These are phyloP conservation scores for Apodemus speciosus DNA, from an alignment of 2,113 vertebrate species.

Conservation along the genomic window DNA sequence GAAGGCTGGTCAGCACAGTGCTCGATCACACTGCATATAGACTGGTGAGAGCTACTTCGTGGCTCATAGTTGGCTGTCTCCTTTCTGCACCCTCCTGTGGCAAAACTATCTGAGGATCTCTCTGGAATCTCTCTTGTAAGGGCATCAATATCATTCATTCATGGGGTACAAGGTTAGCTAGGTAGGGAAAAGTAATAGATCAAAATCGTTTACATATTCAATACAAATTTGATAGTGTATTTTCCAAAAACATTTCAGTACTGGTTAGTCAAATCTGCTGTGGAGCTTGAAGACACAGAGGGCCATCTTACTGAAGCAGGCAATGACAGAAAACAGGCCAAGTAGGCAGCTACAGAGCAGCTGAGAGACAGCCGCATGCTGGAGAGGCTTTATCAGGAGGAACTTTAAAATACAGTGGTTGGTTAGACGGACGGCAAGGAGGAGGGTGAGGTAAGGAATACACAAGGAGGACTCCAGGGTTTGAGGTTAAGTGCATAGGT, in stretches of 20 bases:
- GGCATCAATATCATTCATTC: no score
- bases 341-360: no score
- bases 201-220: background rate
- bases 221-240: no score
- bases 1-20: background rate
- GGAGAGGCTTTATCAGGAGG: background rate
- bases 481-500: background rate
- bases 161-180: rapidly evolving
- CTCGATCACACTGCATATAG: background rate
- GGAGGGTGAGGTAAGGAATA: background rate
- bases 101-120: background rate
- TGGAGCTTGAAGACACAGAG: background rate
- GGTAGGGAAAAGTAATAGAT: rapidly evolving
- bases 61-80: background rate
- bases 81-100: background rate
- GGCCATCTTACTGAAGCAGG: background rate
- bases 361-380: background rate
- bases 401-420: background rate
- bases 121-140: background rate
- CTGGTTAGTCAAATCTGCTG: background rate
- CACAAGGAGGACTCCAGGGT: background rate
- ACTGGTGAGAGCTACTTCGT: background rate
- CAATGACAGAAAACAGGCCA: background rate
- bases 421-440: background rate
- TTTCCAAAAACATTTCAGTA: background rate